Evolutionary conservation across 1,140 invertebrate species (phyloP), one percentile per base, ranked within the genome.

Genomic region (Anoplophora glabripennis): DNA sequence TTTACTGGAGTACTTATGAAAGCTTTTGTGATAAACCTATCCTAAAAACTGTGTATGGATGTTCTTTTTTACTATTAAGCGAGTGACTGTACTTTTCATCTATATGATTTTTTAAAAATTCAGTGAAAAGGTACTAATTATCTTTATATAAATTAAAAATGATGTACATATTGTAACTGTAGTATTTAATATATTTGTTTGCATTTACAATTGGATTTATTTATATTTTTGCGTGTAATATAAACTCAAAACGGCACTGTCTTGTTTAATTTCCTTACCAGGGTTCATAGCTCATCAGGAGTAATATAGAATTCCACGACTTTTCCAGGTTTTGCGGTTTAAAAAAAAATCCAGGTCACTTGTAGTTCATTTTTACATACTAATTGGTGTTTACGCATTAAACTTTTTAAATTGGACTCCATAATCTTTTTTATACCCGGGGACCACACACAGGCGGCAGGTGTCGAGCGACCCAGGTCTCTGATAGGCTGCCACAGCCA

Each of bases 1-100:
- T 46, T 28, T n/a, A 28, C 28, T 28, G 44, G 28, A 46, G 28
- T 18, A 46, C 44, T 46, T 18, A n/a, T 46, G 36, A 49, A 49
- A 49, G 47, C 47, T 49, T 49, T 49, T 49, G 47, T 49, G 47
- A 49, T 49, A 49, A 49, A 49, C 21, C 15, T 21, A 47, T 47
- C 21, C 21, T 49, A 33, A 49, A 49, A 35, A 49, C 33, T 35
- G 18, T 35, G 47, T 35, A 49, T 49, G 47, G 47, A 49, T 35
- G 47, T 49, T 49, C 36, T 49, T 49, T 49, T 28, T 28, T 28
- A 28, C 21, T 49, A 49, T 49, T 49, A 49, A 35, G 47, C 35
- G 47, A 49, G 34, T 49, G 47, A 36, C 34, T 49, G 47, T 49
- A 49, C 34, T 49, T 49, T 49, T 49, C 21, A 28, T 28, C 21